These are phyloP conservation scores for Drosophila parthenogenetica DNA, from an alignment of 2,888 invertebrate genomes.

Conservation along the genomic window DNA sequence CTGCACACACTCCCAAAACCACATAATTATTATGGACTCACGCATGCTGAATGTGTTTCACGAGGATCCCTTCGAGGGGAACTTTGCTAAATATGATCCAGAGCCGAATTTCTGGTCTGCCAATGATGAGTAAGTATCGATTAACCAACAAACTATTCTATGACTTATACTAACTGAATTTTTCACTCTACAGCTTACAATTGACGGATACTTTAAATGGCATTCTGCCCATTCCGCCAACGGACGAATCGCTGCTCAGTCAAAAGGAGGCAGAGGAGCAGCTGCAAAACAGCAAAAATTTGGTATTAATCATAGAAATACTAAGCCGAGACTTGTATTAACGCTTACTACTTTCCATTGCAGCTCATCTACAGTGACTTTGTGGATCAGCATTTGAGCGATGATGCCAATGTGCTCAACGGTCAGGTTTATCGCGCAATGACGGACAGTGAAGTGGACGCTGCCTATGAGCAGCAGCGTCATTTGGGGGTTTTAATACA, in stretches of 20 bases:
- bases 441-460: constrained; percentile 61
- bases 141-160: background rate
- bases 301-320: constrained; percentile 54
- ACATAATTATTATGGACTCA: constrained; percentile 80
- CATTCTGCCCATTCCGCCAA: constrained; percentile 82
- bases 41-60: constrained; percentile 83
- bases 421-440: constrained; percentile 62
- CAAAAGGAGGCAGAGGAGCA: constrained; percentile 66
- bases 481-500: constrained; percentile 48
- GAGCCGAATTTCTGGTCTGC: constrained; percentile 82
- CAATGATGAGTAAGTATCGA: constrained; percentile 82
- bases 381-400: constrained; percentile 66
- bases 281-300: constrained; percentile 71
- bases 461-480: constrained; percentile 54
- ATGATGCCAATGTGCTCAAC: constrained; percentile 70
- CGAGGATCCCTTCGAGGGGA: constrained; percentile 84
- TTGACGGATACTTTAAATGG: constrained; percentile 84
- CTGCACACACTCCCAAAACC: background rate
- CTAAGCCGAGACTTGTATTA: too few species aligned
- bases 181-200: constrained; percentile 71
- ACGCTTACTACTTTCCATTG: background rate
- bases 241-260: constrained; percentile 72
- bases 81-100: constrained; percentile 79
- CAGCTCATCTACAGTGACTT: constrained; percentile 81
- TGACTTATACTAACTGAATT: constrained; percentile 34